A percentile compares a stretch with the other conserved stretches of the same genome.
These are phyloP conservation scores for Triplophysa rosa DNA, from an alignment of 2,113 vertebrate species.

Conservation along the genomic window DNA sequence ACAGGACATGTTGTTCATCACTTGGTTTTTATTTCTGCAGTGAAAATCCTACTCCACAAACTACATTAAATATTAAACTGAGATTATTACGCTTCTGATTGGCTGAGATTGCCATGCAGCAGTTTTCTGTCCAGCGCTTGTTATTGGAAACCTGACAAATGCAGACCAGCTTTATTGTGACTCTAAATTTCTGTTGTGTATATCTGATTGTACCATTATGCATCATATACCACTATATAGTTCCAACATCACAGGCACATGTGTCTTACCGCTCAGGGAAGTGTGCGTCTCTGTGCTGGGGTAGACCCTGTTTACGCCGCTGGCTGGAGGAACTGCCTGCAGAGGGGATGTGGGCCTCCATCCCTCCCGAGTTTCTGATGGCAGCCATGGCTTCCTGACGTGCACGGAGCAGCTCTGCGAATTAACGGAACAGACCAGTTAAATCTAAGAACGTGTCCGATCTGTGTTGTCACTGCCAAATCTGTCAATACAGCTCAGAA, in stretches of 20 bases:
- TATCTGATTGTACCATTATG: no score
- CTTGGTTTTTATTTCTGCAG: not conserved
- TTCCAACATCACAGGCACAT: not conserved
- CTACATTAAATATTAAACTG: not conserved
- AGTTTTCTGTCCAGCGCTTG: not conserved
- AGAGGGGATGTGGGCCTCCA: constrained; percentile 89
- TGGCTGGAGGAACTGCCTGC: constrained; percentile 81
- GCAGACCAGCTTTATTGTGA: no score
- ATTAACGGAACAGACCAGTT: constrained; percentile 15
- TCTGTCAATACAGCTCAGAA: constrained; percentile 10
- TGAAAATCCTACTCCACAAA: not conserved
- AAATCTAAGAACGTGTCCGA: not conserved
- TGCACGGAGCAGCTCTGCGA: constrained; percentile 84
- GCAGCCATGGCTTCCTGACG: constrained; percentile 86
- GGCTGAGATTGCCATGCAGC: not conserved
- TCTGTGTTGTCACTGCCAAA: constrained; percentile 2
- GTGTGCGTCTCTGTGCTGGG: constrained; percentile 87
- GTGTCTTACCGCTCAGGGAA: constrained; percentile 85
- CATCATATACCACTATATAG: not conserved
- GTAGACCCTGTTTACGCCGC: constrained; percentile 90
- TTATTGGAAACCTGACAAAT: not conserved
- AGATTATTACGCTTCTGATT: not conserved
- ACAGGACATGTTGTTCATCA: not conserved
- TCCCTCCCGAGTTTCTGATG: constrained; percentile 77
- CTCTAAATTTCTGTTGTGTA: no score